phyloP scores from a whole-genome alignment of 2,888 invertebrate species.

The Diogma glabrata region DNA sequence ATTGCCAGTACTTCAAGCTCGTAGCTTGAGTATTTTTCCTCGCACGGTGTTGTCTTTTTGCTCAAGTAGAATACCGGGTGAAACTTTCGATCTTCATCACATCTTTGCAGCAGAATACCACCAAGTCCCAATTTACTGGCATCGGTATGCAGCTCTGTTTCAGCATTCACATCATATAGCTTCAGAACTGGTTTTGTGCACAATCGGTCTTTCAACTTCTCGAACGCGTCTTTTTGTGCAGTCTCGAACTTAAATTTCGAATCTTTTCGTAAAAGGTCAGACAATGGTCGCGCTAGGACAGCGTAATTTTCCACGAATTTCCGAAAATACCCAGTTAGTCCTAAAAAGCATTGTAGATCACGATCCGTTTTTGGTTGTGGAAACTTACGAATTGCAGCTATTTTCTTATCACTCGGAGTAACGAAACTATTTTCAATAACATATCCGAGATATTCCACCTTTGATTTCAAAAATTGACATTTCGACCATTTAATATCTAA shows the following conservation, averaged over 20 bases:
- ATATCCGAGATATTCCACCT: slow-evolving; percentile 12
- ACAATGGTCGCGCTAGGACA: too few relatives aligned
- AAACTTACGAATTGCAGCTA: too few relatives aligned
- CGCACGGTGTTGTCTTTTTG: background rate
- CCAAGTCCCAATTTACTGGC: background rate
- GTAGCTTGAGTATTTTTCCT: background rate
- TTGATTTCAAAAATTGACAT: slow-evolving; percentile 15
- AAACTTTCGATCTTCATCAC: background rate
- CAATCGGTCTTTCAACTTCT: too few relatives aligned
- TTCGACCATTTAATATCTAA: slow-evolving; percentile 18
- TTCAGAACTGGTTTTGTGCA: background rate
- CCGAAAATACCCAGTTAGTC: too few relatives aligned
- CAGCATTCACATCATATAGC: background rate
- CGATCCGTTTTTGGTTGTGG: too few relatives aligned
- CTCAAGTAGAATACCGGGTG: background rate
- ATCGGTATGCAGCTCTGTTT: background rate
- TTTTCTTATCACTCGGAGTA: too few relatives aligned
- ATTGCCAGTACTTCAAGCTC: background rate
- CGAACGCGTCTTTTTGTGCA: too few relatives aligned
- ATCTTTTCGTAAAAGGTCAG: too few relatives aligned
- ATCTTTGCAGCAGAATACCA: background rate
- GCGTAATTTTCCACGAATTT: too few relatives aligned
- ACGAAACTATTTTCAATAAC: too few relatives aligned
- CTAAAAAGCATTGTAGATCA: too few relatives aligned
- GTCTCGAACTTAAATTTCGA: too few relatives aligned